Percentiles rank a stretch among this genome's conserved stretches.
These are phyloP conservation scores for Scaeva pyrastri DNA, from an alignment of 2,888 invertebrate genomes.

Conservation along the genomic window DNA sequence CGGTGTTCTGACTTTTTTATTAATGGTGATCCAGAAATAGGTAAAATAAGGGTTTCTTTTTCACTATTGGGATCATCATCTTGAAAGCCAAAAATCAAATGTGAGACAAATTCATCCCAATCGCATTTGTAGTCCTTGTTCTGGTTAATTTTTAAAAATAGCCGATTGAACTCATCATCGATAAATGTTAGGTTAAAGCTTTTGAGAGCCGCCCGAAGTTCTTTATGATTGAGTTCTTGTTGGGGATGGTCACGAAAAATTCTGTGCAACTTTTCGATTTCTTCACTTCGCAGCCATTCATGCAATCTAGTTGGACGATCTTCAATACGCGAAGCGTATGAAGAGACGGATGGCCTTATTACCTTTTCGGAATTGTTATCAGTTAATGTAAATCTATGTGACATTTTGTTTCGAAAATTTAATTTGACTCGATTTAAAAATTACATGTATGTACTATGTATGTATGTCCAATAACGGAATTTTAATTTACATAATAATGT, in stretches of 20 bases:
- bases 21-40: slow-evolving; percentile 86
- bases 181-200: slow-evolving; percentile 78
- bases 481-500: no score
- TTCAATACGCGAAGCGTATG: slow-evolving; percentile 74
- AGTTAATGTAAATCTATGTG: slow-evolving; percentile 51
- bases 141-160: slow-evolving; percentile 88
- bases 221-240: slow-evolving; percentile 77
- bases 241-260: slow-evolving; percentile 77
- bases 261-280: slow-evolving; percentile 79
- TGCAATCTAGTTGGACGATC: slow-evolving; percentile 80
- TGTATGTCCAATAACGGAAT: no score
- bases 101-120: slow-evolving; percentile 92
- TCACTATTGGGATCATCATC: slow-evolving; percentile 87
- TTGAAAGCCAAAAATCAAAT: slow-evolving; percentile 90
- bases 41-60: slow-evolving; percentile 86
- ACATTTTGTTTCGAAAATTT: slow-evolving; percentile 41
- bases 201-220: slow-evolving; percentile 79
- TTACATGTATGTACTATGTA: no score
- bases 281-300: slow-evolving; percentile 79
- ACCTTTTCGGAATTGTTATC: slow-evolving; percentile 51
- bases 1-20: slow-evolving; percentile 88
- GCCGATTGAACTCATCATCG: slow-evolving; percentile 86
- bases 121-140: slow-evolving; percentile 85
- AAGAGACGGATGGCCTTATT: slow-evolving; percentile 77
- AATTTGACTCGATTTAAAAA: background rate